Base-by-base conservation (phyloP, 2,888 invertebrate genomes). In the Antheraea yamamai region DNA sequence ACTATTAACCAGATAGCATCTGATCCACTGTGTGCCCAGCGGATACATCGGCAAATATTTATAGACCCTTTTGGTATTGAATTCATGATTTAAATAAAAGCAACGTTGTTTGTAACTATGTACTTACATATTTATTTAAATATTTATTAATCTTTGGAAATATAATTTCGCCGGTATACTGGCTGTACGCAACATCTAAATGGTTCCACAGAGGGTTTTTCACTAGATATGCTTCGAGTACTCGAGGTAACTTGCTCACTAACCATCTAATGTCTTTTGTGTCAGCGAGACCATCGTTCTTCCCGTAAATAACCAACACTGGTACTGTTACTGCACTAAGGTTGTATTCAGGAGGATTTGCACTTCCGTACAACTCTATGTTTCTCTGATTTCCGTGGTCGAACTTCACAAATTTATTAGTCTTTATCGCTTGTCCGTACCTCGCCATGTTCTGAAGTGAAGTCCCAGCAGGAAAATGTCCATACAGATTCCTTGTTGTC, bases 271-370 rank as follows among this genome's bases (percentile, higher is more conserved):
- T 95, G 74, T 97, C 96, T 83, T 91, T 88, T 0, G 92, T 87
- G 95, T 96, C 81, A 95, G 92, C 95, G 93, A 96, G 85, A 95
- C 97, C 82, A 95, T 96, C 92, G 71, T 90, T 90, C 16, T 78
- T 81, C 0, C 93, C 93, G 74, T 91, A 91, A 55, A 93, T 81
- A 7, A 85, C 79, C 4, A 93, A 81, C 3, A 89, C 79, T 7
- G 93, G 93, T 0, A 84, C 82, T 0, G 82, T 85, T 20, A 87
- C 85, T 4, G 89, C 89, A 76, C 80, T 87, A 0, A 91, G 77
- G 73, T 90, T 90, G 55, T 88, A 93, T n/a, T 75, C 74, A 0
- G 93, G 91, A 3, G 93, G 90, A 0, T 77, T 20, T 2, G 81
- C 79, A 73, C 78, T 85, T 0, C 90, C 91, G 71, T 93, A 93